phyloP scores from a whole-genome alignment of 1,140 invertebrate genomes.

The Agrypnia vestita region DNA sequence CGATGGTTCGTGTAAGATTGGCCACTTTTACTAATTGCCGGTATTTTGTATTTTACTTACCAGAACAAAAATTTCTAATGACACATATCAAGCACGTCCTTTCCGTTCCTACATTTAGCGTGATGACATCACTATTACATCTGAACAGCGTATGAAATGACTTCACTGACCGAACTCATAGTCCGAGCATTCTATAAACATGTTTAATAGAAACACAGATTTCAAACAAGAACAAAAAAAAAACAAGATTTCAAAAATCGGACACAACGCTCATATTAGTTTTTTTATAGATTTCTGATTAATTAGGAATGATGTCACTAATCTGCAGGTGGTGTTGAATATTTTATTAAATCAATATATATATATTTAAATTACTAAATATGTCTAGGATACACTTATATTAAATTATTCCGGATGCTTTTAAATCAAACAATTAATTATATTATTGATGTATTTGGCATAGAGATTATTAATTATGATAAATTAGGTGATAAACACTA shows the following conservation, averaged over 20 bases:
- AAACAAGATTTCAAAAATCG: not conserved
- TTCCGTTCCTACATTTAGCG: not conserved
- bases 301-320: conserved; percentile 4
- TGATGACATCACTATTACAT: conserved; percentile 12
- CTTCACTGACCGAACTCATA: not conserved
- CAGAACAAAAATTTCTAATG: not conserved
- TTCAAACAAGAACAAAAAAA: not conserved
- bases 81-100: not conserved
- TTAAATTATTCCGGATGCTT: too few relatives aligned
- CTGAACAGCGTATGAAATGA: conserved; percentile 9
- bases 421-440: too few relatives aligned
- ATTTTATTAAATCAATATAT: too few relatives aligned
- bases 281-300: conserved; percentile 5
- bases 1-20: too few relatives aligned
- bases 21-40: too few relatives aligned
- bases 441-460: too few relatives aligned
- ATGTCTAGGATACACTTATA: too few relatives aligned
- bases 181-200: not conserved
- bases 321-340: too few relatives aligned
- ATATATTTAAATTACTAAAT: too few relatives aligned
- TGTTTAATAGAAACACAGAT: not conserved
- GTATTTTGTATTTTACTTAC: too few relatives aligned
- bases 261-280: not conserved
- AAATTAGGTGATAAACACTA: too few relatives aligned
- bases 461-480: too few relatives aligned